Base-by-base conservation (phyloP, 2,888 invertebrate genomes). In the Drosophila nr. perissopoda region DNA sequence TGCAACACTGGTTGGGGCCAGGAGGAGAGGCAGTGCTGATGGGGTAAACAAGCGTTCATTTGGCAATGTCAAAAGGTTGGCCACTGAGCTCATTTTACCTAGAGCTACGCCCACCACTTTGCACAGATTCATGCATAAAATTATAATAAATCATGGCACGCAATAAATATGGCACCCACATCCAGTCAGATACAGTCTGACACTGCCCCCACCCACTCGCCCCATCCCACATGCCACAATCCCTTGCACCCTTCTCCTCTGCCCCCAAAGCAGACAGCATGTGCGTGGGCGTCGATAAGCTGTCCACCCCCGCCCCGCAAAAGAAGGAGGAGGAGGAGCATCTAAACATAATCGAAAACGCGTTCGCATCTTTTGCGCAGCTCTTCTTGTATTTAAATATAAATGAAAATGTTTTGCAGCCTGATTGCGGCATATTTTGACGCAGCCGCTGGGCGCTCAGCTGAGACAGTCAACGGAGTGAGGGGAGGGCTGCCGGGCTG, bases 401-500 rank as follows among this genome's bases (percentile, higher is more conserved):
- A 85, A 85, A 85, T 85, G 85, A 89, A 85, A 85, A 85, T 85
- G 87, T 87, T 89, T 89, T 85, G 89, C 89, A 85, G 89, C 82
- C 80, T 78, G 89, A 89, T 89, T 89, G 85, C 89, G 85, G 85
- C 87, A 89, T 89, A 85, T 85, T 85, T 89, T 89, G 85, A 85
- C 82, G 87, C 89, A 89, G 74, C 84, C 84, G 87, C 69, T 69
- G 79, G 87, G 85, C 73, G 49, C 64, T 69, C 48, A 69, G 73
- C 70, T 73, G 69, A 69, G 69, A 73, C 76, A 63, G 67, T 38
- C 54, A 79, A 51, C 31, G 40, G 29, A 33, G 45, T 27, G 10
- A 8, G 52, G 16, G 8, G 8, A 13, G 10, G 2, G 0, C 42
- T 42, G 4, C 31, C 31, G n/a, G 6, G 0, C 42, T 42, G 4